Percentiles rank a stretch among this genome's conserved stretches.
phyloP scores from a whole-genome alignment of 2,888 invertebrate species.

The Diplazon laetatorius region DNA sequence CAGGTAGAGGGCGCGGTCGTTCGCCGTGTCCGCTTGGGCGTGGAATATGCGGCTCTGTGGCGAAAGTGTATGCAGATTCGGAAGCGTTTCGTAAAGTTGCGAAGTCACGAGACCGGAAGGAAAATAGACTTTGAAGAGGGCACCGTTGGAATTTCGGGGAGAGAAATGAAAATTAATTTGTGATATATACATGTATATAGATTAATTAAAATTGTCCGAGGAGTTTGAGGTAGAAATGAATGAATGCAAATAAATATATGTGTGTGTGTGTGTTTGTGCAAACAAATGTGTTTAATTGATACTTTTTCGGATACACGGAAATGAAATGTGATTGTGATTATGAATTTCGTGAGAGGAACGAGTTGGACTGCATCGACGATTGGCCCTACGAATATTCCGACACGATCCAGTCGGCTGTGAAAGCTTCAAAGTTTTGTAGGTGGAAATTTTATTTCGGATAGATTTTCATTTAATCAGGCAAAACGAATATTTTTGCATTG shows the following conservation, averaged over 20 bases:
- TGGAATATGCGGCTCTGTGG: neutral
- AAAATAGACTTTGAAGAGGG: constrained; percentile 35
- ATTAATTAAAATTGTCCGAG: constrained; percentile 12
- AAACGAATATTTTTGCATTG: no score
- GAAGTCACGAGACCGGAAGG: constrained; percentile 45
- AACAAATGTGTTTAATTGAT: constrained; percentile 28
- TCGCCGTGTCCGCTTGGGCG: no score
- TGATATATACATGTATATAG: constrained; percentile 15
- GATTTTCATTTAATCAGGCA: constrained; percentile 11
- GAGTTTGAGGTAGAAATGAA: neutral
- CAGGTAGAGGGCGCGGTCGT: constrained; percentile 27
- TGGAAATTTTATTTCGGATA: neutral
- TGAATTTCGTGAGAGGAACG: neutral
- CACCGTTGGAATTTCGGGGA: neutral
- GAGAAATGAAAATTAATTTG: constrained; percentile 3
- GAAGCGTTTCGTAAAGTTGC: constrained; percentile 15
- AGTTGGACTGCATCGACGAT: neutral
- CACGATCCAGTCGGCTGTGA: neutral
- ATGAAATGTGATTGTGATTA: constrained; percentile 14
- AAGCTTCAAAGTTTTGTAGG: neutral
- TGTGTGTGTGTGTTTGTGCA: neutral
- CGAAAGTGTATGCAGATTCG: neutral
- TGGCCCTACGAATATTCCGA: constrained; percentile 5
- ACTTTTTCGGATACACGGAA: neutral
- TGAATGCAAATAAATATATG: no score